Percentiles rank a stretch among this genome's conserved stretches.
Evolutionary conservation across 1,140 invertebrate genomes (phyloP).

Genomic region (Elysia chlorotica): DNA sequence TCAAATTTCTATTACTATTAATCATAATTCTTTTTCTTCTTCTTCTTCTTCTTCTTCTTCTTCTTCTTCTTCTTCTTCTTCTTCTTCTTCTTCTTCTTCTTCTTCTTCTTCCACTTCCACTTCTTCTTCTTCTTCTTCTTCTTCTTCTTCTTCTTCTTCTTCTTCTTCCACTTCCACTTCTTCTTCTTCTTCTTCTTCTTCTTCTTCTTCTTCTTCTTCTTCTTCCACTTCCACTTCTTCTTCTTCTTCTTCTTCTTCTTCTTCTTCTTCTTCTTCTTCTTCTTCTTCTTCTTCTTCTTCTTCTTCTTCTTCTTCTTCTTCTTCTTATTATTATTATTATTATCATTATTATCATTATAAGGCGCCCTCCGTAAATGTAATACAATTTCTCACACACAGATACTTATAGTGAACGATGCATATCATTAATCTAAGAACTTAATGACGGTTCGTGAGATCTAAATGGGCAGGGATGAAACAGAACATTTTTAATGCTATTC

Average conservation of each 20-base stretch:
- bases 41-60: background rate
- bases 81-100: background rate
- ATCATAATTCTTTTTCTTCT: too few species aligned
- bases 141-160: constrained; percentile 12
- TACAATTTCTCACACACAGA: too few species aligned
- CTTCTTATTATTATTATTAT: too few species aligned
- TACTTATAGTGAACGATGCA: too few species aligned
- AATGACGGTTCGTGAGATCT: too few species aligned
- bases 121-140: constrained; percentile 1
- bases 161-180: background rate
- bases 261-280: background rate
- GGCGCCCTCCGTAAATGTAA: too few species aligned
- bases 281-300: too few species aligned
- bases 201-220: background rate
- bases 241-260: background rate
- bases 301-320: too few species aligned
- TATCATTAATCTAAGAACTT: too few species aligned
- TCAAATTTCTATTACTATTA: background rate
- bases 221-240: background rate
- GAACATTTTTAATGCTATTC: too few species aligned
- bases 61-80: background rate
- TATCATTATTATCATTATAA: too few species aligned
- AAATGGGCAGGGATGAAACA: too few species aligned
- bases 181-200: background rate
- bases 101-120: constrained; percentile 4